Base-by-base conservation (phyloP, 2,888 invertebrate genomes). In the Yponomeuta malinellus region DNA sequence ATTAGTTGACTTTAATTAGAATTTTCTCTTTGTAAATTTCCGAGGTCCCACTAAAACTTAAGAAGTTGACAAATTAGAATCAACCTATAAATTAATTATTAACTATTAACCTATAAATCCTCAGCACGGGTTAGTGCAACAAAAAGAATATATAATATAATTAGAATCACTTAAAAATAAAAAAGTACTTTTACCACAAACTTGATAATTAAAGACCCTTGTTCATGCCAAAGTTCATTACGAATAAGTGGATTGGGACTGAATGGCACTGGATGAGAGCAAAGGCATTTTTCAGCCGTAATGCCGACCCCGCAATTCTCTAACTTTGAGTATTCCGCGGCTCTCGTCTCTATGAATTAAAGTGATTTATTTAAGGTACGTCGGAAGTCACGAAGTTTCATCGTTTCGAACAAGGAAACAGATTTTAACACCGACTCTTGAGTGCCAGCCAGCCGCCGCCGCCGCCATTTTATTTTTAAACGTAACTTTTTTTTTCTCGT, bases 281-380 rank as follows among this genome's bases (percentile, higher is more conserved):
- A 78, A 78, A 78, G 78, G 77, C 85, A 87, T 88, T 84, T 84
- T 83, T 85, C 87, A 86, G 79, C 78, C 77, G 78, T 84, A 83
- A 86, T 82, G 79, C 81, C 80, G 74, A 78, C 78, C 71, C 76
- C 78, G 76, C 79, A 81, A 81, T 80, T 80, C 80, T 74, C 73
- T 77, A 80, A 86, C 80, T 85, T 82, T 77, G 82, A 85, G 83
- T 83, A 81, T 81, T 82, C 81, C 76, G 76, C 73, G 82, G 81
- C 72, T 76, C 86, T 85, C 86, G 84, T 88, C 86, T 88, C 85
- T 83, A 88, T 89, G 89, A 89, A 89, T 89, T 89, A 86, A 85
- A 83, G 85, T 89, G 89, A 90, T 89, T 90, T 90, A 90, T 89
- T 59, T 82, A 79, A 79, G 79, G 79, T 78, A 80, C 82, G 83